Percentiles rank a stretch among this genome's conserved stretches.
These are phyloP conservation scores for Drosophila borealis DNA, from an alignment of 2,888 invertebrate genomes.

Conservation along the genomic window DNA sequence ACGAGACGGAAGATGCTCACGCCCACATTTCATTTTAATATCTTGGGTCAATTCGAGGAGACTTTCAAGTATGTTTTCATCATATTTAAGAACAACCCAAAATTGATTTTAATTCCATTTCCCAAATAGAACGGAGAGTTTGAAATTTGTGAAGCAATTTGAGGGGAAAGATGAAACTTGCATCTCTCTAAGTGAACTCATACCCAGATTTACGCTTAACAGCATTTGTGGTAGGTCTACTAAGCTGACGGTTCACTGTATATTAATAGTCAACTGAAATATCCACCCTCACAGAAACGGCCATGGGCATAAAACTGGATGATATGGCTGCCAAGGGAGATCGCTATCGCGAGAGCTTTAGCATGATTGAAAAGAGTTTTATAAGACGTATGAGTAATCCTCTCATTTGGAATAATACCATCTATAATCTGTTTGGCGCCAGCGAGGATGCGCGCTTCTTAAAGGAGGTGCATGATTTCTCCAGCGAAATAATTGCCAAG, in stretches of 20 bases:
- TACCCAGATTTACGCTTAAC: slow-evolving; percentile 80
- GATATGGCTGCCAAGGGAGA: slow-evolving; percentile 75
- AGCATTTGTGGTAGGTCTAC: slow-evolving; percentile 72
- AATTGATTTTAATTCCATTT: neutral
- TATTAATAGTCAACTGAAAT: neutral
- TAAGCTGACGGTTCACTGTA: neutral
- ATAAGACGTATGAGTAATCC: slow-evolving; percentile 72
- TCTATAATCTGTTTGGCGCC: slow-evolving; percentile 60
- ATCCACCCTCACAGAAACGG: slow-evolving; percentile 74
- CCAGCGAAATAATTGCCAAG: slow-evolving; percentile 79
- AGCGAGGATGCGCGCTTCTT: slow-evolving; percentile 49
- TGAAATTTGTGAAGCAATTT: slow-evolving; percentile 70
- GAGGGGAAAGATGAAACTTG: slow-evolving; percentile 32
- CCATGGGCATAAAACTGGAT: slow-evolving; percentile 78
- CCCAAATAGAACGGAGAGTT: slow-evolving; percentile 70
- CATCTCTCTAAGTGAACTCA: slow-evolving; percentile 68
- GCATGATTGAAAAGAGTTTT: slow-evolving; percentile 70
- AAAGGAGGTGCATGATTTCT: slow-evolving; percentile 72
- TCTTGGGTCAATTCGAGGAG: slow-evolving; percentile 76
- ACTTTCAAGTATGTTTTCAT: slow-evolving; percentile 72
- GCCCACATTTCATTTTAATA: slow-evolving; percentile 82
- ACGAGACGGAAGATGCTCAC: slow-evolving; percentile 78
- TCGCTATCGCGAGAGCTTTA: slow-evolving; percentile 69
- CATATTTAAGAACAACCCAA: neutral
- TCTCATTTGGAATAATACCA: slow-evolving; percentile 42